phyloP scores from a whole-genome alignment of 2,888 invertebrate genomes.

The Nomada lathburiana region DNA sequence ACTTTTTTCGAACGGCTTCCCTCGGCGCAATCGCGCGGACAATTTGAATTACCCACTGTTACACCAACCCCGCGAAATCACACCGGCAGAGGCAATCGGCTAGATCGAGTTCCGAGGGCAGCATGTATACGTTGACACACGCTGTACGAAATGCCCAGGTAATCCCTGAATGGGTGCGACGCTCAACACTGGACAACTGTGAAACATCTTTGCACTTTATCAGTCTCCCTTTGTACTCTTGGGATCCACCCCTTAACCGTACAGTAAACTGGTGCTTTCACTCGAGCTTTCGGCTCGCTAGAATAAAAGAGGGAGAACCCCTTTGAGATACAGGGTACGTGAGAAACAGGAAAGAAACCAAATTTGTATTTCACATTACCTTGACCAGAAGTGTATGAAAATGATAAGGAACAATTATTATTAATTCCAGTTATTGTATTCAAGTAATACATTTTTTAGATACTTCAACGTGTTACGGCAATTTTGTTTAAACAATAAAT shows the following conservation, averaged over 20 bases:
- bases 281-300: background rate
- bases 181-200: background rate
- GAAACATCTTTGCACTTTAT: slow-evolving; percentile 5
- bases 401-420: no score
- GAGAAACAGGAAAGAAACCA: background rate
- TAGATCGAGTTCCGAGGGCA: background rate
- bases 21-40: slow-evolving; percentile 27
- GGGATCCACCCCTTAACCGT: slow-evolving; percentile 3
- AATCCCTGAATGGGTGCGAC: background rate
- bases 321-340: background rate
- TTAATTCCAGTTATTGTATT: no score
- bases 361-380: background rate
- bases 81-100: background rate
- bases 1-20: slow-evolving; percentile 25
- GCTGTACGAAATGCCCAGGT: background rate
- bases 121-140: background rate
- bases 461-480: no score
- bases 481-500: no score
- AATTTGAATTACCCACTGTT: slow-evolving; percentile 36
- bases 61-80: no score
- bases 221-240: background rate
- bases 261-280: background rate
- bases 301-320: no score
- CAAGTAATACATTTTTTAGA: no score
- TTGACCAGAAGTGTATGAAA: no score